A percentile compares a stretch with the other conserved stretches of the same genome.
These are phyloP conservation scores for Cheiracanthium punctorium DNA, from an alignment of 2,888 invertebrate species.

Conservation along the genomic window DNA sequence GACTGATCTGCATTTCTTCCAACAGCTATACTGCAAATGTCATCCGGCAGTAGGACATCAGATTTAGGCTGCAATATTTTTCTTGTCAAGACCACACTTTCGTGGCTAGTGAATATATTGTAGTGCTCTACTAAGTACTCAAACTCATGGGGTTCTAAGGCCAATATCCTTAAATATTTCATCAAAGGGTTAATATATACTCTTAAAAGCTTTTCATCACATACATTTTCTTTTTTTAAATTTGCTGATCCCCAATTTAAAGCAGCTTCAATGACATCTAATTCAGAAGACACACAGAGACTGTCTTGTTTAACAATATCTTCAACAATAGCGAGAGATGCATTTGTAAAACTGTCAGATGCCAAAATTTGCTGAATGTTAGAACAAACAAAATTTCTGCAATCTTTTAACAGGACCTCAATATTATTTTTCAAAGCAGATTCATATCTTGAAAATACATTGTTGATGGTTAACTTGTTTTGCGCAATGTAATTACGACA, in stretches of 20 bases:
- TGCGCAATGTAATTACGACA: not conserved
- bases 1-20: not conserved
- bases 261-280: not conserved
- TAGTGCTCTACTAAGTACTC: not conserved
- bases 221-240: not conserved
- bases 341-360: not conserved
- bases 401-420: not conserved
- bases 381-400: not conserved
- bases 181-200: too few species aligned
- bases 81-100: not conserved
- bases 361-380: not conserved
- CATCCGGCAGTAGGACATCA: not conserved
- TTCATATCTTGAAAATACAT: constrained; percentile 7
- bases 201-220: not conserved
- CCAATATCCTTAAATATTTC: not conserved
- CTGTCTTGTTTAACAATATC: not conserved
- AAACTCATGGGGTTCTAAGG: not conserved
- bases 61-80: not conserved
- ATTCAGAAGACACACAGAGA: not conserved
- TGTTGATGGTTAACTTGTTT: not conserved
- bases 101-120: not conserved
- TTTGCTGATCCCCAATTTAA: not conserved
- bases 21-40: not conserved
- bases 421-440: not conserved
- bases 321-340: not conserved